Percentiles rank a stretch among this genome's conserved stretches.
phyloP scores from a whole-genome alignment of 2,113 vertebrate species.

The Haemorhous mexicanus region DNA sequence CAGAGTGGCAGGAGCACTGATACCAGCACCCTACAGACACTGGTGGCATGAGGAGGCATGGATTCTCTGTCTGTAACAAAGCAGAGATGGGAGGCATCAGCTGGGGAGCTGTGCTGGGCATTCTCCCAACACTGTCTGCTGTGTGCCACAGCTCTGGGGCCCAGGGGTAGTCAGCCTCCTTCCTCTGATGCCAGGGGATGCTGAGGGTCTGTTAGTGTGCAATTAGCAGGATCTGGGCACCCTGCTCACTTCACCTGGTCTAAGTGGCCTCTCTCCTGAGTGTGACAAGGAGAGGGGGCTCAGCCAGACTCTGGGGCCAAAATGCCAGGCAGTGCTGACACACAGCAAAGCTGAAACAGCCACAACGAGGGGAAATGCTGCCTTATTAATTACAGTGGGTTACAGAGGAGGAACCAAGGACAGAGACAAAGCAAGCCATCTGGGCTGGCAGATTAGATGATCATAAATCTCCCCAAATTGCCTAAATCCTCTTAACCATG shows the following conservation, averaged over 20 bases:
- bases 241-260: neutral
- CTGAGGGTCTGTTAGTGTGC: neutral
- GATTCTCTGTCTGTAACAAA: neutral
- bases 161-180: neutral
- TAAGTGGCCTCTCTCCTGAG: neutral
- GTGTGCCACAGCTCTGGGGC: neutral
- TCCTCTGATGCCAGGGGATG: neutral
- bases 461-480: neutral
- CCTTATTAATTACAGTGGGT: neutral
- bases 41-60: accelerated
- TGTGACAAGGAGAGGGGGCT: neutral
- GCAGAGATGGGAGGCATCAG: neutral
- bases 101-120: neutral
- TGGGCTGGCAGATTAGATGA: neutral
- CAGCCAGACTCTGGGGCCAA: accelerated
- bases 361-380: neutral
- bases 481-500: neutral
- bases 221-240: neutral
- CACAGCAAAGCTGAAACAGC: neutral
- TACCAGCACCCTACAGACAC: neutral
- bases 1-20: neutral
- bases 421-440: neutral
- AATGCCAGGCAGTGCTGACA: neutral
- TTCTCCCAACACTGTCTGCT: neutral
- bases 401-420: neutral